Conservation (phyloP, 2,797 vertebrate species). For the Eremophila alpestris region DNA sequence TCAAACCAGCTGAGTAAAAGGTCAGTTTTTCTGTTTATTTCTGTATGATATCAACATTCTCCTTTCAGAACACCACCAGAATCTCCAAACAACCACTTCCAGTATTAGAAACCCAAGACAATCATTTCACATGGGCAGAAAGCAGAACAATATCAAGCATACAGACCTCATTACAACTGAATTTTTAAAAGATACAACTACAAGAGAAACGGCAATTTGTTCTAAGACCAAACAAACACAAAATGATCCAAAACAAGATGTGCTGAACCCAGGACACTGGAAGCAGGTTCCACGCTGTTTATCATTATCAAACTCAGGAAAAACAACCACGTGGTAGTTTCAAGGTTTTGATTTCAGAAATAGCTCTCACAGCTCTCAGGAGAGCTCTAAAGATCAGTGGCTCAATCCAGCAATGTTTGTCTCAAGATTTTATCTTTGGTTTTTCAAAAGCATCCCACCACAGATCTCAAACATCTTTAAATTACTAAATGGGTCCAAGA, state of each 20-base stretch:
- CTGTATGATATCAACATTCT: not conserved
- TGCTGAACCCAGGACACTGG: not conserved
- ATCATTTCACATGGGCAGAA: not conserved
- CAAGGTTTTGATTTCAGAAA: not conserved
- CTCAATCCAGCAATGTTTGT: not conserved
- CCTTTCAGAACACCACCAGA: not conserved
- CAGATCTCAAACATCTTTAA: not conserved
- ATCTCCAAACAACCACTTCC: not conserved
- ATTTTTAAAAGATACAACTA: not conserved
- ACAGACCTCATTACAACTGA: not conserved
- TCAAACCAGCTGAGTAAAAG: not conserved
- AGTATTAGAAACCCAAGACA: not conserved
- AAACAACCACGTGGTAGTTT: accelerated
- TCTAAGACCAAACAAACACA: not conserved
- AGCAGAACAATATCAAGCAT: not conserved
- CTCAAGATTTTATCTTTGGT: not conserved
- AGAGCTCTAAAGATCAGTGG: not conserved
- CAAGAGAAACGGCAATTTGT: not conserved
- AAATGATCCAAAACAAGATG: not conserved
- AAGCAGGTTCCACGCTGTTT: not conserved
- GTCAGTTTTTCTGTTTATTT: not conserved
- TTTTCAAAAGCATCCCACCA: not conserved
- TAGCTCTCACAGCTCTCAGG: not conserved
- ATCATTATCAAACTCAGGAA: not conserved
- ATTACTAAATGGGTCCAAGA: not conserved